Evolutionary conservation across 1,140 invertebrate species (phyloP).

Genomic region (Pachyrhynchus sulphureomaculatus): DNA sequence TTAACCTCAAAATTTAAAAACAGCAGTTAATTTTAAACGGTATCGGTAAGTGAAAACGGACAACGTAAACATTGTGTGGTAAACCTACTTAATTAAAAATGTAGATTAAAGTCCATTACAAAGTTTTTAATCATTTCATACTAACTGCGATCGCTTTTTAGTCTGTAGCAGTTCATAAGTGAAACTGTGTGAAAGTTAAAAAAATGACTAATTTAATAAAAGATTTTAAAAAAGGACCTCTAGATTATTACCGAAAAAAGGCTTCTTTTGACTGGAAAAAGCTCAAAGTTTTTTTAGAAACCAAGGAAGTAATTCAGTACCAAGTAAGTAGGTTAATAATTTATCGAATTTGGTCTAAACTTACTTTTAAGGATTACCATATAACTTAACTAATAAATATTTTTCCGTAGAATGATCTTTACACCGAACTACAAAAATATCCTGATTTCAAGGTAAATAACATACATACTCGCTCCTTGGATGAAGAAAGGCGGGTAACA

Average conservation of each 20-base stretch:
- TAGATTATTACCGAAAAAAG: conserved; percentile 70
- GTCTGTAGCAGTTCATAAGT: no score
- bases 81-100: no score
- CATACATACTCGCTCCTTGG: conserved; percentile 48
- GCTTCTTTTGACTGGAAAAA: conserved; percentile 81
- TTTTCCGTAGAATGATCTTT: conserved; percentile 35
- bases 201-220: conserved; percentile 39
- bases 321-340: conserved; percentile 14
- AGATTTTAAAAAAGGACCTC: conserved; percentile 65
- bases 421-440: conserved; percentile 32
- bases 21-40: no score
- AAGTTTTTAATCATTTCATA: no score
- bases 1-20: no score
- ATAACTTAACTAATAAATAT: background rate
- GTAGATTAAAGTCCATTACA: no score
- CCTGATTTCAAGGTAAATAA: conserved; percentile 9
- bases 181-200: no score
- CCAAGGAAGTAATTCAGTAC: conserved; percentile 14
- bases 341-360: background rate
- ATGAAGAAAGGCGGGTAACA: conserved; percentile 64
- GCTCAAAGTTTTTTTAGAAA: conserved; percentile 66
- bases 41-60: no score
- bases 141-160: no score
- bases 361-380: background rate
- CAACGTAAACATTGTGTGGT: no score